A percentile compares a stretch with the other conserved stretches of the same genome.
These are phyloP conservation scores for Nestor notabilis DNA, from an alignment of 2,113 vertebrate genomes.

Conservation along the genomic window DNA sequence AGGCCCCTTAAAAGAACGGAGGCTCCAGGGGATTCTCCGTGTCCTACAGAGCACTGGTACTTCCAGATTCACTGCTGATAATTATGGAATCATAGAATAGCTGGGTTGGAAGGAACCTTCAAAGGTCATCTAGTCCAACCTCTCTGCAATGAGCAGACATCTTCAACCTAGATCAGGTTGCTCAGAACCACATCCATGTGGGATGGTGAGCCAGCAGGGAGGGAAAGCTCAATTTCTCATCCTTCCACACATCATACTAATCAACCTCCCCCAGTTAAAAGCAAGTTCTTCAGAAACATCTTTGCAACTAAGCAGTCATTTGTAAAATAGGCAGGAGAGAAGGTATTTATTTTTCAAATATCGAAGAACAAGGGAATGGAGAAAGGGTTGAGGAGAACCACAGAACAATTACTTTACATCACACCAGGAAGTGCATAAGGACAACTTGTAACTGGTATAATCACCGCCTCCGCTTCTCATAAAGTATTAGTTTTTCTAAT, in stretches of 20 bases:
- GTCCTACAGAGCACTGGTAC: neutral
- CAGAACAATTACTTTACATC: slow-evolving; percentile 19
- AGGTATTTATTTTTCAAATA: neutral
- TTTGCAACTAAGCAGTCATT: neutral
- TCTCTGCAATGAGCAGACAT: neutral
- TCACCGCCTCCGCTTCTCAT: slow-evolving; percentile 39
- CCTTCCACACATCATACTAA: neutral
- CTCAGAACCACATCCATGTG: neutral
- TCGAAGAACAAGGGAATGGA: neutral
- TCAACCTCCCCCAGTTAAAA: neutral
- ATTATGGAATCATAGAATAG: neutral
- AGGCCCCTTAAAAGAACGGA: neutral
- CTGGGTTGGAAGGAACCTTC: neutral
- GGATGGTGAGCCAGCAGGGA: neutral
- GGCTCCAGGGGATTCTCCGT: neutral
- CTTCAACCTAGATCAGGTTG: neutral
- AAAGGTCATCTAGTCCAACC: neutral
- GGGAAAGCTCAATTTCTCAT: neutral
- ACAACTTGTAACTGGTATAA: slow-evolving; percentile 26
- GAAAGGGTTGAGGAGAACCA: neutral
- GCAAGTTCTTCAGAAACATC: neutral
- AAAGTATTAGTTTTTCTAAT: slow-evolving; percentile 49
- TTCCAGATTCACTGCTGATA: neutral
- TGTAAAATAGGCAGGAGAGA: neutral
- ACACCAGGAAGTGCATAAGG: neutral